A percentile compares a stretch with the other conserved stretches of the same genome.
These are phyloP conservation scores for Uropsilus gracilis DNA, from an alignment of 2,113 vertebrate species.

Conservation along the genomic window DNA sequence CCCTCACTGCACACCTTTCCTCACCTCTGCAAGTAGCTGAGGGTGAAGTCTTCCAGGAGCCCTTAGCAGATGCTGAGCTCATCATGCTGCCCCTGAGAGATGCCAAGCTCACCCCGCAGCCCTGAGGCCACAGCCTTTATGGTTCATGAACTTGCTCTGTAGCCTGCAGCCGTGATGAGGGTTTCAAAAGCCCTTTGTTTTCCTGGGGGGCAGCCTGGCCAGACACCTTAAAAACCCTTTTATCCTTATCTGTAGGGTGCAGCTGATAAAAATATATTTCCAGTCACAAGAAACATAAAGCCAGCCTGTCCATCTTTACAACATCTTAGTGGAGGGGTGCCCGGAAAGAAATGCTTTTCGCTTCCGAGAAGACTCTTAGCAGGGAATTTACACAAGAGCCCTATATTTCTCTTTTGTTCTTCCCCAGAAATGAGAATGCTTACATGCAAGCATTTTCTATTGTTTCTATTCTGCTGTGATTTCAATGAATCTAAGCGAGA, in stretches of 20 bases:
- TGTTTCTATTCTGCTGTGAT: neutral
- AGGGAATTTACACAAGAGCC: neutral
- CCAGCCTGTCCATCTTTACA: neutral
- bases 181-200: neutral
- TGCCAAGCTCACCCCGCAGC: too few species aligned
- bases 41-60: neutral
- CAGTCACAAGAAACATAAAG: neutral
- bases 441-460: neutral
- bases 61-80: neutral
- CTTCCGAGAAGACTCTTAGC: neutral
- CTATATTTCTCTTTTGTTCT: slow-evolving; percentile 15
- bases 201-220: neutral
- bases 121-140: too few species aligned
- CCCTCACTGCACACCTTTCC: accelerated
- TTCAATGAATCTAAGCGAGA: neutral
- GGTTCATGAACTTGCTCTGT: neutral
- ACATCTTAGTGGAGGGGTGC: neutral
- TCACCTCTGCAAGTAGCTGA: neutral
- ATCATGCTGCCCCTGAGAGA: too few species aligned
- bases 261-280: neutral
- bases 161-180: neutral
- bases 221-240: neutral
- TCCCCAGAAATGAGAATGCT: slow-evolving; percentile 1
- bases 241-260: neutral
- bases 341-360: neutral